Conservation (phyloP, 2,113 vertebrate species). For the Condylura cristata region DNA sequence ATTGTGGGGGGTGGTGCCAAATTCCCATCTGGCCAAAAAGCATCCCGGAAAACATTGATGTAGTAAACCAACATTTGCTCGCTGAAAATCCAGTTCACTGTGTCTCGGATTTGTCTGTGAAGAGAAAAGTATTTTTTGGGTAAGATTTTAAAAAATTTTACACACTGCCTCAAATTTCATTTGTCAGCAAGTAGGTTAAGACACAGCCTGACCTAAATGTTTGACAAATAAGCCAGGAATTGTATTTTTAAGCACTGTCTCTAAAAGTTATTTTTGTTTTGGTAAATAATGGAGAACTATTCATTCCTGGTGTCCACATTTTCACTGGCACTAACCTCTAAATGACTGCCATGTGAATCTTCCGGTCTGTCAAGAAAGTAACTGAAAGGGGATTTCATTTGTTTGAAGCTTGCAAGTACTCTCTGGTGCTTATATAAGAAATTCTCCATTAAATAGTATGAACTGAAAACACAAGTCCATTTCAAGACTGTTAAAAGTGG, state of each 20-base stretch:
- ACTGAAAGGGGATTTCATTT: not conserved
- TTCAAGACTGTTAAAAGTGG: not conserved
- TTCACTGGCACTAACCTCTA: not conserved
- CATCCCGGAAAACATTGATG: conserved; percentile 94
- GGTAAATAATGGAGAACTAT: not conserved
- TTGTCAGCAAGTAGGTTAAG: not conserved
- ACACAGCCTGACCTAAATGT: not conserved
- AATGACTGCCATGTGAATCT: not conserved
- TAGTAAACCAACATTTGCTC: conserved; percentile 98
- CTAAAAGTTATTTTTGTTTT: not conserved
- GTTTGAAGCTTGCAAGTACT: not conserved
- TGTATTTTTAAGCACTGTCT: conserved; percentile 39
- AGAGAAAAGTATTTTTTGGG: conserved; percentile 57
- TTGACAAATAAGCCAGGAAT: conserved; percentile 16
- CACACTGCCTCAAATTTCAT: conserved; percentile 20
- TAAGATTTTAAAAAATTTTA: not conserved
- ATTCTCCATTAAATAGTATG: not conserved
- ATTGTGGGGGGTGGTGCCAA: conserved; percentile 88
- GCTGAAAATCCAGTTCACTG: conserved; percentile 97
- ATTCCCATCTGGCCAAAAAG: conserved; percentile 96
- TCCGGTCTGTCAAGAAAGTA: not conserved
- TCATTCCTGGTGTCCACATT: not conserved
- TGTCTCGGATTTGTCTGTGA: conserved; percentile 97
- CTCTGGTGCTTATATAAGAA: not conserved
- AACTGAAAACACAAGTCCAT: not conserved